These are phyloP conservation scores for Rhabdophis nuchalis DNA, from an alignment of 2,797 vertebrate genomes.

Conservation along the genomic window DNA sequence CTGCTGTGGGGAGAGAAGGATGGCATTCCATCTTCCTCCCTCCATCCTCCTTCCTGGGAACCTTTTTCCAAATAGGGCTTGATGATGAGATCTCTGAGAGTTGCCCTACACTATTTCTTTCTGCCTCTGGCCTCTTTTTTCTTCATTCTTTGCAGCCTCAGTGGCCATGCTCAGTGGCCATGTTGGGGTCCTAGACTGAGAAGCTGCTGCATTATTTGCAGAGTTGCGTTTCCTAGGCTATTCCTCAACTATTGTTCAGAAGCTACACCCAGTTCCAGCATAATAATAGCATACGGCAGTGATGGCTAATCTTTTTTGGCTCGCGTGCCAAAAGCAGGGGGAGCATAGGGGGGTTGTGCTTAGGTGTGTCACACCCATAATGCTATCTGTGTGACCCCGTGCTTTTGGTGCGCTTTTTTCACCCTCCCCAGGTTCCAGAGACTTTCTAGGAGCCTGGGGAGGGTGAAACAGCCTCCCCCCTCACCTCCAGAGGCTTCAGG, in stretches of 20 bases:
- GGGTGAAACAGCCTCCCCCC: too few relatives aligned
- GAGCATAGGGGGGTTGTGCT: too few relatives aligned
- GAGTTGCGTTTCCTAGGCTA: background rate
- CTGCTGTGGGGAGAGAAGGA: background rate
- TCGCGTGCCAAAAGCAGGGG: too few relatives aligned
- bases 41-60: background rate
- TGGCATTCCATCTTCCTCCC: background rate
- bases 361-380: too few relatives aligned
- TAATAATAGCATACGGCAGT: background rate
- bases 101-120: background rate
- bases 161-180: background rate
- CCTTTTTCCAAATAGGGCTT: background rate
- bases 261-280: background rate
- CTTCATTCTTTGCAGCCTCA: background rate
- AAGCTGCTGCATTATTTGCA: background rate
- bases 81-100: background rate
- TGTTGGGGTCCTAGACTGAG: background rate
- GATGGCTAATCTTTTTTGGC: too few relatives aligned
- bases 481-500: too few relatives aligned
- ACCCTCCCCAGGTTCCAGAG: too few relatives aligned
- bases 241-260: background rate
- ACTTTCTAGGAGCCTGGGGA: too few relatives aligned
- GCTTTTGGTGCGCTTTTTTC: too few relatives aligned
- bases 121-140: background rate
- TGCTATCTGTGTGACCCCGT: too few relatives aligned